A percentile compares a stretch with the other conserved stretches of the same genome.
These are phyloP conservation scores for Altica lythri DNA, from an alignment of 2,888 invertebrate species.

Conservation along the genomic window DNA sequence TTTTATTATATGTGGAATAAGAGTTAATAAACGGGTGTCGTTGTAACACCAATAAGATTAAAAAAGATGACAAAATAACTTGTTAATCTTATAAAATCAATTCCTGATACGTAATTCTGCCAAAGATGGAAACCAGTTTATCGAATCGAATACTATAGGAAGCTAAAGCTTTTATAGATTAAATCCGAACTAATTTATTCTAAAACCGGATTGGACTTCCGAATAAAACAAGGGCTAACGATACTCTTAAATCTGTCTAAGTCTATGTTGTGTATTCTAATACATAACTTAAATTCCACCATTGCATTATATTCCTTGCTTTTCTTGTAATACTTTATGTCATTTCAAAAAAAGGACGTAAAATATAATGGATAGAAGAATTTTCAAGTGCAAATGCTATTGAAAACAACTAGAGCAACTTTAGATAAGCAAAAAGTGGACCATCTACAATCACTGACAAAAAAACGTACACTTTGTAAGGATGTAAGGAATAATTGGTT, in stretches of 20 bases:
- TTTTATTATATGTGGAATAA: too few species aligned
- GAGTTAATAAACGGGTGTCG: constrained; percentile 14
- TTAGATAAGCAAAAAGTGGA: too few species aligned
- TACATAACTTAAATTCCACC: constrained; percentile 39
- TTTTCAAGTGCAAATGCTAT: too few species aligned
- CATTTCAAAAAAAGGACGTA: too few species aligned
- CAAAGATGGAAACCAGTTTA: constrained; percentile 43
- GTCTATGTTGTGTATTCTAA: constrained; percentile 38
- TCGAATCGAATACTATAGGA: constrained; percentile 44
- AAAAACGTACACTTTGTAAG: too few species aligned
- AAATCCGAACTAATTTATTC: constrained; percentile 52
- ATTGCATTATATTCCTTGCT: too few species aligned
- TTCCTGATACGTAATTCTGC: constrained; percentile 33
- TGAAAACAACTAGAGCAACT: too few species aligned
- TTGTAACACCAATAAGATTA: constrained; percentile 17
- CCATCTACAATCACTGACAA: too few species aligned
- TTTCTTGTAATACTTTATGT: too few species aligned
- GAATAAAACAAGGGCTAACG: constrained; percentile 52
- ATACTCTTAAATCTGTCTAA: constrained; percentile 52
- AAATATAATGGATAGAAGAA: too few species aligned
- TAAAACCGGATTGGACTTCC: constrained; percentile 52
- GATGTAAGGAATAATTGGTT: too few species aligned
- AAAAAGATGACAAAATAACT: constrained; percentile 29
- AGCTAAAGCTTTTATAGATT: constrained; percentile 37
- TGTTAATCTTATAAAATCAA: constrained; percentile 30